Evolutionary conservation across 2,797 vertebrate species (phyloP).

Genomic region (Rhabdomys pumilio): DNA sequence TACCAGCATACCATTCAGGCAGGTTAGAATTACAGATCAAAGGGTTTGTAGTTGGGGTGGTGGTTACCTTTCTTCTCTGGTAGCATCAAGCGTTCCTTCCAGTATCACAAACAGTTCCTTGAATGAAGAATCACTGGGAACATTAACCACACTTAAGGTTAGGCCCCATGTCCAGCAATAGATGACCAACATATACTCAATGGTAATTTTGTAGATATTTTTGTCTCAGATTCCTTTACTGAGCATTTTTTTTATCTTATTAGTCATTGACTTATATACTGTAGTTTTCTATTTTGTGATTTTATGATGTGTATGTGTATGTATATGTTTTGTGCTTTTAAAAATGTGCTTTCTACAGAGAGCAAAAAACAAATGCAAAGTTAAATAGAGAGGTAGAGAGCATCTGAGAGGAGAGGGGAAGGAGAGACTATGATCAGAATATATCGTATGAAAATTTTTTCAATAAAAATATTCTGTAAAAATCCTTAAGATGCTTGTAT

Average conservation of each 20-base stretch:
- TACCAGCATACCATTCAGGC: not conserved
- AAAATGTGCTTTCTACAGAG: not conserved
- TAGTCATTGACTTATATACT: not conserved
- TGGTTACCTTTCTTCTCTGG: not conserved
- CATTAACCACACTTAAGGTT: not conserved
- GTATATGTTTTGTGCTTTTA: not conserved
- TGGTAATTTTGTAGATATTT: not conserved
- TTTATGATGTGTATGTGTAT: not conserved
- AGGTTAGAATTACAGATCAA: not conserved
- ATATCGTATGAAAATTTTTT: no score
- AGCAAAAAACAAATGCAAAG: not conserved
- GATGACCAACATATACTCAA: no score
- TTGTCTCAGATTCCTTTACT: not conserved
- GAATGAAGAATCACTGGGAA: not conserved
- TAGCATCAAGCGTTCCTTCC: no score
- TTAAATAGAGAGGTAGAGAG: not conserved
- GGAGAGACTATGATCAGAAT: no score
- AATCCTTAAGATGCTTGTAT: no score
- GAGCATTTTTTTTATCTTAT: not conserved
- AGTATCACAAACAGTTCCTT: not conserved
- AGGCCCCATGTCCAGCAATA: not conserved
- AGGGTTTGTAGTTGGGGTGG: not conserved
- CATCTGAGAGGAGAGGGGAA: no score
- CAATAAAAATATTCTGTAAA: no score
- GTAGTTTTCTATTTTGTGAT: not conserved